These are phyloP conservation scores for Tipula helvola DNA, from an alignment of 2,888 invertebrate genomes.

Conservation along the genomic window DNA sequence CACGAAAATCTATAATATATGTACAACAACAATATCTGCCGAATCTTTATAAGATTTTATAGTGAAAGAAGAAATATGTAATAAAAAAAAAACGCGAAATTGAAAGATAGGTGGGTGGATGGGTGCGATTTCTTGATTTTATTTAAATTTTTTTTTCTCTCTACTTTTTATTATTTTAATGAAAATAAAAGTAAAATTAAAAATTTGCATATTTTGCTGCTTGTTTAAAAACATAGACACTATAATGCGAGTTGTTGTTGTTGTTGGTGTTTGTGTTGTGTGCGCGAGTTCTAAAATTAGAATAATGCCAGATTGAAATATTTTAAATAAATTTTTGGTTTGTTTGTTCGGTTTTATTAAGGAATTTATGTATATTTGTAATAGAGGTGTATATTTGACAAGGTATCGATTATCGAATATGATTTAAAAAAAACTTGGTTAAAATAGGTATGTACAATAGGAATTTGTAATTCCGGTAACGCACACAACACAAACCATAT, in stretches of 20 bases:
- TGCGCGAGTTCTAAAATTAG: not conserved
- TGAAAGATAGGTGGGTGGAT: not conserved
- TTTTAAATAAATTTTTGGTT: not conserved
- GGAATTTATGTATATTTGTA: not conserved
- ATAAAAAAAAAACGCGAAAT: not conserved
- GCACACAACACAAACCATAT: not conserved
- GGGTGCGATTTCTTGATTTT: not conserved
- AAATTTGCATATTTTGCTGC: not conserved
- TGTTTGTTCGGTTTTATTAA: not conserved
- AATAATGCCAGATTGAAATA: not conserved
- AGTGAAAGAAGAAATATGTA: not conserved
- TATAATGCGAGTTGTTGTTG: not conserved
- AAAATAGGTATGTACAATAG: no score
- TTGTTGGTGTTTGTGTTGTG: not conserved
- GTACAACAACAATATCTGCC: not conserved
- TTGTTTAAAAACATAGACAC: not conserved
- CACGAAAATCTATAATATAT: not conserved
- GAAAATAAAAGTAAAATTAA: not conserved
- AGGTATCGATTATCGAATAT: not conserved
- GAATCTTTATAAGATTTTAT: not conserved
- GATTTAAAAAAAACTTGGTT: not conserved
- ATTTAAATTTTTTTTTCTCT: not conserved
- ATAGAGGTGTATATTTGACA: not conserved
- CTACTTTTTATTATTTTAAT: not conserved
- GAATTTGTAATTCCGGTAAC: not conserved